A percentile compares a stretch with the other conserved stretches of the same genome.
Conservation (phyloP, 1,140 invertebrate species). For the Manduca sexta region DNA sequence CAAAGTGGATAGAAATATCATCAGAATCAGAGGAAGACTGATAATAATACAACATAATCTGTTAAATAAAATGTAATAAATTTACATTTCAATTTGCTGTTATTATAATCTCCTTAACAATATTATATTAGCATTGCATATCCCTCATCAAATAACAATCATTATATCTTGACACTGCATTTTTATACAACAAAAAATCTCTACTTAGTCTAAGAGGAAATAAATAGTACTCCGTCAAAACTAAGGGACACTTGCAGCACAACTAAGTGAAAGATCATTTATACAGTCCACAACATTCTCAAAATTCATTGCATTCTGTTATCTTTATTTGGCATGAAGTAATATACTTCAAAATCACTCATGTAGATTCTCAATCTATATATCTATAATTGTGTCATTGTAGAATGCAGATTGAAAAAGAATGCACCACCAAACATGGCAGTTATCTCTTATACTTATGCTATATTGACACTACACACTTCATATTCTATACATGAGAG, state of each 20-base stretch:
- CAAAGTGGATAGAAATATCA: slow-evolving; percentile 63
- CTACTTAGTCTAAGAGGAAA: slow-evolving; percentile 13
- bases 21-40: slow-evolving; percentile 57
- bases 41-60: slow-evolving; percentile 29
- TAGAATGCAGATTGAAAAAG: slow-evolving; percentile 42
- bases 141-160: slow-evolving; percentile 44
- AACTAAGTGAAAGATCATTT: slow-evolving; percentile 2
- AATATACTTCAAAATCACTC: slow-evolving; percentile 26
- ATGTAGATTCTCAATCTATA: slow-evolving; percentile 21
- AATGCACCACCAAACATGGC: slow-evolving; percentile 1
- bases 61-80: slow-evolving; percentile 58
- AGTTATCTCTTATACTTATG: slow-evolving; percentile 21
- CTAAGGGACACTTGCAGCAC: not conserved
- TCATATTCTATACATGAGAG: slow-evolving; percentile 37
- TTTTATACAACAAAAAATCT: slow-evolving; percentile 14
- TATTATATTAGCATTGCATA: slow-evolving; percentile 49
- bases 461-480: slow-evolving; percentile 40
- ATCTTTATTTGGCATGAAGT: slow-evolving; percentile 24
- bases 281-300: not conserved
- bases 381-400: slow-evolving; percentile 10
- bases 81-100: slow-evolving; percentile 42
- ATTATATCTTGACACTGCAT: slow-evolving; percentile 12
- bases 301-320: slow-evolving; percentile 4
- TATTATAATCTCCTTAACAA: slow-evolving; percentile 50
- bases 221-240: slow-evolving; percentile 18